phyloP scores from a whole-genome alignment of 2,113 vertebrate genomes.

The Macrotis lagotis region DNA sequence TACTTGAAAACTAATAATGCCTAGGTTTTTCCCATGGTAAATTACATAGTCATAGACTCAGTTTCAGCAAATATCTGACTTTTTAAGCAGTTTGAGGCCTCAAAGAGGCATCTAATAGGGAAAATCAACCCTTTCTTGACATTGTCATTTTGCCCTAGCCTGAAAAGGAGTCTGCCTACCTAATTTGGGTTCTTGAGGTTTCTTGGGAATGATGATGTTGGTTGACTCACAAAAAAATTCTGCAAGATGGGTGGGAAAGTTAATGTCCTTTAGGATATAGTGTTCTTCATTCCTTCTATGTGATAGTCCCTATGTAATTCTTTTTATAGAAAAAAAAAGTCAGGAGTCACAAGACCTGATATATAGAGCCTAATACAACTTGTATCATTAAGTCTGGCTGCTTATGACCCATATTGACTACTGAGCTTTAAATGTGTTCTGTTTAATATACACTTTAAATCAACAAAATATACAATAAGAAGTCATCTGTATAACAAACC shows the following conservation, averaged over 20 bases:
- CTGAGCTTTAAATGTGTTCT: neutral
- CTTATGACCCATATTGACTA: neutral
- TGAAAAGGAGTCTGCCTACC: neutral
- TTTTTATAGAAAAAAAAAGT: neutral
- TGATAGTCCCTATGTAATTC: neutral
- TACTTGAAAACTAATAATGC: slow-evolving; percentile 42
- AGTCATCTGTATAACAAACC: neutral
- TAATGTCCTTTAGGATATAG: neutral
- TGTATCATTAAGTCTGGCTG: neutral
- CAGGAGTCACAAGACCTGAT: neutral
- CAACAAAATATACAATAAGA: neutral
- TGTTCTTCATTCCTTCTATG: neutral
- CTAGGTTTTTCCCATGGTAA: neutral
- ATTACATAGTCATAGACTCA: neutral
- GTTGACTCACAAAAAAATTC: neutral
- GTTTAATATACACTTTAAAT: neutral
- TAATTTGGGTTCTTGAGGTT: neutral
- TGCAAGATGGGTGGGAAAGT: neutral
- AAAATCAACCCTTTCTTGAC: neutral
- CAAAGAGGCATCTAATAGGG: neutral
- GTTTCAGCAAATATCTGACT: neutral
- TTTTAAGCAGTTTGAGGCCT: neutral
- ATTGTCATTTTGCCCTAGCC: neutral
- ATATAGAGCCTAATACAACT: neutral
- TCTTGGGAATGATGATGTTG: neutral